Evolutionary conservation across 1,140 invertebrate species (phyloP), one percentile per base, ranked within the genome.

Genomic region (Achroia grisella): DNA sequence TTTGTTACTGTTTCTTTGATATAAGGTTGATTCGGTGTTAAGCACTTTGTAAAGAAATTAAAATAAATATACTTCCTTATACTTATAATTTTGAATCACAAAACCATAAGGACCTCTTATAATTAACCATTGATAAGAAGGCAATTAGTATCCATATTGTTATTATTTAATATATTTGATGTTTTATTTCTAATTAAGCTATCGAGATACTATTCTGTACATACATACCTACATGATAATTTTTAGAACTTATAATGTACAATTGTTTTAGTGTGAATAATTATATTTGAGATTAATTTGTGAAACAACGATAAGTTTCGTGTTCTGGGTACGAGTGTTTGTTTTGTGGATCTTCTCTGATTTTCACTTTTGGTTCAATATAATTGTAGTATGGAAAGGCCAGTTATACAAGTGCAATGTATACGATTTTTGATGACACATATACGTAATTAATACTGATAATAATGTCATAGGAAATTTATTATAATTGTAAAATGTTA

Each of bases 71-170:
- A 50, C 29, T 33, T 54, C 33, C 35, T 46, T 58, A 51, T 60
- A 59, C 30, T 60, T 67, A n/a, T n/a, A 62, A 68, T 73, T 58
- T 71, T 69, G 58, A 69, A 74, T 73, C 70, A 78, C 73, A 82
- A 81, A 87, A 87, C 86, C 86, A 78, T 73, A 86, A 86, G 78
- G 86, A 87, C 86, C 86, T 87, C 86, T 86, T 86, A 84, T 86
- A 81, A 84, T 78, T 86, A 86, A 86, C 80, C 77, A 85, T 86
- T 85, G 77, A 84, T 82, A 82, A 85, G 82, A 82, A 82, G 80
- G 81, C 77, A 80, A 83, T 82, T 86, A 85, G 77, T 86, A 77
- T 77, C 73, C 71, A 86, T 86, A 81, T 86, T 86, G 80, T 86
- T 83, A 85, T 86, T 81, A 85, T 87, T 84, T 86, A 87, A 87